These are phyloP conservation scores for Gandaritis pyraliata DNA, from an alignment of 2,888 invertebrate species.

Conservation along the genomic window DNA sequence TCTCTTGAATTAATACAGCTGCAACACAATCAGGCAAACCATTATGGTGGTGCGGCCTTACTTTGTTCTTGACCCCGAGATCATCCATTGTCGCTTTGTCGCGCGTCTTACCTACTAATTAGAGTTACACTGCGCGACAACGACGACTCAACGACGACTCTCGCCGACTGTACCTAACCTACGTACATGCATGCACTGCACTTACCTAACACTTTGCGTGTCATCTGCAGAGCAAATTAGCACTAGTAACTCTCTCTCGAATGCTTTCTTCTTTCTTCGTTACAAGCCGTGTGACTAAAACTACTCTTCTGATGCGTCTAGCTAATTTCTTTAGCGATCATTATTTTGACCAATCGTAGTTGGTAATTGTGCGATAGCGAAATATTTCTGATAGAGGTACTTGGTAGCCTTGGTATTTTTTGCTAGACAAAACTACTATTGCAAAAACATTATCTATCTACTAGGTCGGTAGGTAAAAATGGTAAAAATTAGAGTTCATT, in stretches of 20 bases:
- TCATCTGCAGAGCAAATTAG: constrained; percentile 38
- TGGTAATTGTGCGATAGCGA: no score
- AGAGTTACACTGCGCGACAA: no score
- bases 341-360: no score
- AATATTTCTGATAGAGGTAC: no score
- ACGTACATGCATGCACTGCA: constrained; percentile 15
- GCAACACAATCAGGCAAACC: constrained; percentile 2
- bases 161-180: constrained; percentile 5
- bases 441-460: no score
- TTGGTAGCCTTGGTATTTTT: no score
- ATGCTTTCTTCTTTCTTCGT: constrained; percentile 36
- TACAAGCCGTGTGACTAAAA: constrained; percentile 25
- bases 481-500: no score
- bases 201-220: constrained; percentile 37
- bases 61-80: constrained; percentile 17
- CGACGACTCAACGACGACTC: background rate
- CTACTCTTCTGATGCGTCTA: constrained; percentile 14
- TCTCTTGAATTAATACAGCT: background rate
- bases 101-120: no score
- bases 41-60: constrained; percentile 10
- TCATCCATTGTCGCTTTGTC: background rate
- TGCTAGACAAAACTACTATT: no score
- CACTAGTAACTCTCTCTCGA: constrained; percentile 37
- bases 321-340: no score
- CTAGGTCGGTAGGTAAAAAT: no score